Percentiles rank a stretch among this genome's conserved stretches.
These are phyloP conservation scores for Camarhynchus parvulus DNA, from an alignment of 2,113 vertebrate genomes.

Conservation along the genomic window DNA sequence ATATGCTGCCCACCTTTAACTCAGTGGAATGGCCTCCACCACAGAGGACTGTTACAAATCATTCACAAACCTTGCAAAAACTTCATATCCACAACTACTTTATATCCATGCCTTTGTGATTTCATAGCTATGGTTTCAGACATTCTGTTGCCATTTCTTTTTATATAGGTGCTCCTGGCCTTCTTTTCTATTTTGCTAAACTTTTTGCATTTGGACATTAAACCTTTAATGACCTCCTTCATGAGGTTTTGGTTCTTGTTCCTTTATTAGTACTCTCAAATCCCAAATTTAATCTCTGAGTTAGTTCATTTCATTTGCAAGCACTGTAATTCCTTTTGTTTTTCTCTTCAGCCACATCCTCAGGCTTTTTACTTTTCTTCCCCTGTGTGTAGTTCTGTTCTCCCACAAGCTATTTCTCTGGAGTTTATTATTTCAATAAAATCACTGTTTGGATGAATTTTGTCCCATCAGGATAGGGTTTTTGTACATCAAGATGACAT, in stretches of 20 bases:
- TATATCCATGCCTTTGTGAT: not conserved
- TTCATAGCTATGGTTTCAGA: not conserved
- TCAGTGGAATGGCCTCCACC: not conserved
- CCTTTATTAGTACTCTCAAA: constrained; percentile 30
- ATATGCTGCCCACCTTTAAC: not conserved
- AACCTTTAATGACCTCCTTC: not conserved
- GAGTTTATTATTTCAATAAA: constrained; percentile 25
- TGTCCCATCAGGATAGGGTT: not conserved
- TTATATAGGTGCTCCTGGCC: not conserved
- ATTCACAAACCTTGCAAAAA: not conserved
- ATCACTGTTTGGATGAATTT: not conserved
- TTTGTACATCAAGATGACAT: constrained; percentile 15
- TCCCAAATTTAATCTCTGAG: constrained; percentile 50
- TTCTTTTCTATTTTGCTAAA: not conserved
- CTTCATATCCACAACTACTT: not conserved
- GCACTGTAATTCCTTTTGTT: constrained; percentile 2
- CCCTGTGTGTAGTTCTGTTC: not conserved
- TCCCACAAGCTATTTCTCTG: not conserved
- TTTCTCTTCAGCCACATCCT: not conserved
- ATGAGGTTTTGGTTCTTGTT: not conserved
- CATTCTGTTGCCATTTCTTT: not conserved
- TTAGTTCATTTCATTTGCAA: constrained; percentile 32
- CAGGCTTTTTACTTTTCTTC: not conserved
- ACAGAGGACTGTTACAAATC: not conserved
- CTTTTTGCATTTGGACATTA: not conserved